These are phyloP conservation scores for Peromyscus polionotus DNA, from an alignment of 2,113 vertebrate species.

Conservation along the genomic window DNA sequence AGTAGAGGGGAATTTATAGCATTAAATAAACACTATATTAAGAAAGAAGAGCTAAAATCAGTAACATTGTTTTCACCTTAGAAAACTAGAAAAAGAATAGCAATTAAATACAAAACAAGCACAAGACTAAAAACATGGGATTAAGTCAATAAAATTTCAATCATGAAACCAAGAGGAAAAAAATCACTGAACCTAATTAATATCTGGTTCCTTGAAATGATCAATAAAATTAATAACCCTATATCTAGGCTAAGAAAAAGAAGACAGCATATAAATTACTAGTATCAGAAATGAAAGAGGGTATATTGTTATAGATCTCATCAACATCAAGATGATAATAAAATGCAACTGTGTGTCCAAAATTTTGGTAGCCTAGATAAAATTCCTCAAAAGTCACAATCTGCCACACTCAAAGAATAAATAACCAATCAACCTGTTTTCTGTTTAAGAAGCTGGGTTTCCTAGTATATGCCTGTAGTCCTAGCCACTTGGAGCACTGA, in stretches of 20 bases:
- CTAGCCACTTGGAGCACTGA: background rate
- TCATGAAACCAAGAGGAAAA: background rate
- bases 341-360: background rate
- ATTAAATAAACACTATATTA: background rate
- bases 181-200: constrained; percentile 16
- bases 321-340: background rate
- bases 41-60: background rate
- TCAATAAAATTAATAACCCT: background rate
- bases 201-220: background rate
- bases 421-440: background rate
- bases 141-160: background rate
- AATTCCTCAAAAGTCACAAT: background rate
- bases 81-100: background rate
- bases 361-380: background rate
- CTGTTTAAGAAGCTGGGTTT: background rate
- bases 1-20: background rate
- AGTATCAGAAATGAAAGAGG: background rate
- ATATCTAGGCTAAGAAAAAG: background rate
- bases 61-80: background rate
- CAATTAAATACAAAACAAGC: background rate
- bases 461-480: background rate
- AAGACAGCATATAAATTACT: background rate
- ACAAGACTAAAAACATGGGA: background rate
- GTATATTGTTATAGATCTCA: background rate
- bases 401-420: background rate